These are phyloP conservation scores for Zaprionus nigranus DNA, from an alignment of 1,140 invertebrate species.

Conservation along the genomic window DNA sequence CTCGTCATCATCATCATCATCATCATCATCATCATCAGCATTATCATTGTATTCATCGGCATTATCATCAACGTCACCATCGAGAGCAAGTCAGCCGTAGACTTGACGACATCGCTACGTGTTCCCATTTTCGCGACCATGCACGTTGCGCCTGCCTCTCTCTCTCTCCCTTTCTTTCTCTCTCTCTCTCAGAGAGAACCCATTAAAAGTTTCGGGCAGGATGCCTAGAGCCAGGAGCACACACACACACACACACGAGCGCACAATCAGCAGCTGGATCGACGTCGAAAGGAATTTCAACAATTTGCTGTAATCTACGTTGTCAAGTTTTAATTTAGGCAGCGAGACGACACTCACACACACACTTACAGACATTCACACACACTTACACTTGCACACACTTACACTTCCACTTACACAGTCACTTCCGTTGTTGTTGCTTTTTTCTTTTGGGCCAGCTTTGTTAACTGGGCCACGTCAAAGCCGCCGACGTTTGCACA, in stretches of 20 bases:
- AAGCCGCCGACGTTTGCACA: slow-evolving; percentile 29
- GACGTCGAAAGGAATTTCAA: slow-evolving; percentile 30
- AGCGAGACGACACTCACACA: background rate
- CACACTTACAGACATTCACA: background rate
- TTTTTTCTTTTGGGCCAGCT: background rate
- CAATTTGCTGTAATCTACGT: slow-evolving; percentile 43
- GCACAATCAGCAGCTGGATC: slow-evolving; percentile 23
- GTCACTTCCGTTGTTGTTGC: background rate
- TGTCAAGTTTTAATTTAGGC: slow-evolving; percentile 19
- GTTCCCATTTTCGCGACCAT: slow-evolving; percentile 5
- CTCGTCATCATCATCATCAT: too few relatives aligned
- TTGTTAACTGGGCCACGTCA: slow-evolving; percentile 15
- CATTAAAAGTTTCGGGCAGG: slow-evolving; percentile 47
- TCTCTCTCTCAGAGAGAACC: slow-evolving; percentile 6
- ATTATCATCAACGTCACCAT: slow-evolving; percentile 6
- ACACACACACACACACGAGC: background rate
- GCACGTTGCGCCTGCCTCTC: slow-evolving; percentile 17
- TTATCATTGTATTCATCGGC: background rate
- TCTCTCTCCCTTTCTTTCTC: too few relatives aligned
- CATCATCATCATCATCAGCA: background rate
- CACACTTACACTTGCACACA: background rate
- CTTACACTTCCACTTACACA: background rate
- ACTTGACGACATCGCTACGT: slow-evolving; percentile 5
- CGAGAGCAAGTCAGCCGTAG: background rate
- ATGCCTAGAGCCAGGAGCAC: background rate